Evolutionary conservation across 2,797 vertebrate species (phyloP).

Genomic region (Pantherophis vulpinus): DNA sequence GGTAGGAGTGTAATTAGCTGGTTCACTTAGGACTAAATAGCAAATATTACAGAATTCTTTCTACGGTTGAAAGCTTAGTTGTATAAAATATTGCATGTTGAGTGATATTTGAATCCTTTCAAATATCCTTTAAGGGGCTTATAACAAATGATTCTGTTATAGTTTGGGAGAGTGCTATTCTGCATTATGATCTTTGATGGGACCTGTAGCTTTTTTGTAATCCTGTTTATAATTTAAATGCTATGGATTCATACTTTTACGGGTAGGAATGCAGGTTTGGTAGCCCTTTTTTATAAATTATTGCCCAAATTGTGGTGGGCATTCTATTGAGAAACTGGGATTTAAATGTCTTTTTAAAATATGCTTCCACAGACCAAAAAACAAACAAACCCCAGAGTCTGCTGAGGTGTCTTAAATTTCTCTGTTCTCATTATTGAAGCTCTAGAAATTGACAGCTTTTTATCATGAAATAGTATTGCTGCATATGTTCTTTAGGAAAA

Average conservation of each 20-base stretch:
- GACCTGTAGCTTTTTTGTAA: neutral
- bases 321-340: neutral
- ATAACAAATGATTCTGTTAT: neutral
- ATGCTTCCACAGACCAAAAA: neutral
- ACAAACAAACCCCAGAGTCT: neutral
- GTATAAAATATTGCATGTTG: neutral
- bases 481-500: neutral
- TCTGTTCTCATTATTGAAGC: neutral
- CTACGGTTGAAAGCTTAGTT: neutral
- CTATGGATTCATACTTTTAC: neutral
- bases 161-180: neutral
- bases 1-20: neutral
- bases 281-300: neutral
- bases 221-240: neutral
- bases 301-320: neutral
- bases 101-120: neutral
- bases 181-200: neutral
- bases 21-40: neutral
- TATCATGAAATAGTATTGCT: neutral
- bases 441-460: neutral
- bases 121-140: neutral
- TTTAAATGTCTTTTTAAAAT: neutral
- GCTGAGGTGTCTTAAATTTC: neutral
- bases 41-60: neutral
- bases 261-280: neutral